Conservation (phyloP, 2,113 vertebrate genomes). For the Dasyurus viverrinus region DNA sequence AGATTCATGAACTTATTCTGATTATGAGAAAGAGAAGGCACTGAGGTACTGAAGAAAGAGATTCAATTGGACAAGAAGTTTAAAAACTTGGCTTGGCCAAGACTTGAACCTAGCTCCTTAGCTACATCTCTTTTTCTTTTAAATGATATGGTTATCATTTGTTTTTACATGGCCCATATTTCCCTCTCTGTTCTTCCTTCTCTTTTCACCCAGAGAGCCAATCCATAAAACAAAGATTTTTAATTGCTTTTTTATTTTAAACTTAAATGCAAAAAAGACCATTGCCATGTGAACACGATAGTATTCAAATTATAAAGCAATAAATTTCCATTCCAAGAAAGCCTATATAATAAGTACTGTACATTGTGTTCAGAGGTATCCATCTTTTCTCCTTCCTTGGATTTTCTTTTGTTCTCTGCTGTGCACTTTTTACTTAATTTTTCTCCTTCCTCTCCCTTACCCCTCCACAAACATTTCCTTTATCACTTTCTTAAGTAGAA, state of each 20-base stretch:
- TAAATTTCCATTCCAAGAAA: no score
- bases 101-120: not conserved
- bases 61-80: not conserved
- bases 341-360: no score
- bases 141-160: not conserved
- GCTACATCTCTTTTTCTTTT: not conserved
- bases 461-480: not conserved
- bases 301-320: no score
- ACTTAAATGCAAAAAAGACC: no score
- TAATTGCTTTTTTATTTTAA: no score
- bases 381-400: no score
- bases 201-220: not conserved
- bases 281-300: no score
- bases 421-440: no score
- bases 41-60: not conserved
- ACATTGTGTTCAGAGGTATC: no score
- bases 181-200: not conserved
- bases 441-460: no score
- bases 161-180: not conserved
- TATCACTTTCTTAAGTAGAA: not conserved
- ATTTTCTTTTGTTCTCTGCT: no score
- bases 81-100: not conserved
- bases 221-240: not conserved
- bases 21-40: not conserved
- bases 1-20: not conserved